Evolutionary conservation across 1,140 invertebrate genomes (phyloP), one percentile per base, ranked within the genome.

Genomic region (Polypedilum pembai): DNA sequence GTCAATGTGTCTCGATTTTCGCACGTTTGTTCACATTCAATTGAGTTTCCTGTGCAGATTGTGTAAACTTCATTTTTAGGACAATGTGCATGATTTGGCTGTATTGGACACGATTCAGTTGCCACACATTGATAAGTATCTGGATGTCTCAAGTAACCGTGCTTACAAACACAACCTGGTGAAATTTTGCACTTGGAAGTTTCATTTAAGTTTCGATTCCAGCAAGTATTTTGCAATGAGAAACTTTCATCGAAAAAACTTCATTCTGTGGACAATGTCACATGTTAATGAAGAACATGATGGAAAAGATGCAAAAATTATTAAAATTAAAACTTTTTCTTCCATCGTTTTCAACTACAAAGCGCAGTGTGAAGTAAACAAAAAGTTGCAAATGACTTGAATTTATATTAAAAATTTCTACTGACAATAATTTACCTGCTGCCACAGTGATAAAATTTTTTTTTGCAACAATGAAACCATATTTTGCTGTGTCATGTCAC

Each of bases 191-290:
- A 20, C 65, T 69, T 69, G 7, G 65, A 21, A 10, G 65, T 18
- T 18, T 69, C 17, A 69, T 69, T 56, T 4, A 56, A 56, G 4
- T 15, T 69, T 5, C 65, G 65, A 18, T 69, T 69, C 17, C 20
- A 69, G 18, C 65, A 69, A 20, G 65, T 69, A 8, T 69, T 18
- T 21, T 69, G 65, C 20, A 69, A 20, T 69, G 65, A 1, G 65
- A 69, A 69, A 18, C 20, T 69, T 69, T 69, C 17, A 8, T 10
- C 2, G 65, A 69, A 18, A 18, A 69, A 20, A 69, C 20, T 69
- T 69, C 15, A 69, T 69, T 69, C 12, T 69, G 17, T 69, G 17
- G 8, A 20, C 65, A 69, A 18, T 69, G 5, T 69, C 65, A 69
- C 20, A 21, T 20, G 65, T 69, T 18, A 7, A 8, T 18, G 65